Evolutionary conservation across 2,888 invertebrate species (phyloP).

Genomic region (Epistrophella euchroma): DNA sequence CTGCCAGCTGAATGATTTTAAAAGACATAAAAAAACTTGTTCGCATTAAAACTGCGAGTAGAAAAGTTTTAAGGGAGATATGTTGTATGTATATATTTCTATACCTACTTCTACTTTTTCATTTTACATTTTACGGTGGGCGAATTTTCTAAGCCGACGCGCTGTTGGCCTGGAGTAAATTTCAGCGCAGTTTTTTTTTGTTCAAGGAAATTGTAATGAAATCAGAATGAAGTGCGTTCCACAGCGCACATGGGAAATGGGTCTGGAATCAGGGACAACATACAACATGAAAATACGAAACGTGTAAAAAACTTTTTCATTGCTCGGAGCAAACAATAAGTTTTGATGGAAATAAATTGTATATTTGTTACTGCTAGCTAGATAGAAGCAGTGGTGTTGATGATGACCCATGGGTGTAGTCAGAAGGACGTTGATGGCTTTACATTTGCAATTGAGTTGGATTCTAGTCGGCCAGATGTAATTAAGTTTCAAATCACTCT

Average conservation of each 20-base stretch:
- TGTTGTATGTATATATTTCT: too few species aligned
- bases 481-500: slow-evolving; percentile 49
- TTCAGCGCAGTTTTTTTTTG: slow-evolving; percentile 51
- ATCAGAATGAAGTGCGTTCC: slow-evolving; percentile 61
- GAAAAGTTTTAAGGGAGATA: slow-evolving; percentile 44
- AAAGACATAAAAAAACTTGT: slow-evolving; percentile 36
- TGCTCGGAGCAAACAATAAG: slow-evolving; percentile 57
- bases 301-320: slow-evolving; percentile 54
- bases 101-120: slow-evolving; percentile 10
- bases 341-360: slow-evolving; percentile 70
- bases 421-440: background rate
- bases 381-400: slow-evolving; percentile 16
- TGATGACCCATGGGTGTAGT: slow-evolving; percentile 27
- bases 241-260: slow-evolving; percentile 21
- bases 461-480: slow-evolving; percentile 35
- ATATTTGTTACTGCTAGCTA: slow-evolving; percentile 23
- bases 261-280: background rate
- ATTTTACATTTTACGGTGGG: slow-evolving; percentile 22
- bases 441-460: slow-evolving; percentile 17
- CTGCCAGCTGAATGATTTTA: slow-evolving; percentile 47
- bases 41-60: slow-evolving; percentile 57
- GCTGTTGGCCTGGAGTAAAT: slow-evolving; percentile 47
- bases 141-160: slow-evolving; percentile 6
- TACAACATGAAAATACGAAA: background rate
- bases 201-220: slow-evolving; percentile 60